Conservation (phyloP, 2,797 vertebrate species). For the Euthynnus affinis region DNA sequence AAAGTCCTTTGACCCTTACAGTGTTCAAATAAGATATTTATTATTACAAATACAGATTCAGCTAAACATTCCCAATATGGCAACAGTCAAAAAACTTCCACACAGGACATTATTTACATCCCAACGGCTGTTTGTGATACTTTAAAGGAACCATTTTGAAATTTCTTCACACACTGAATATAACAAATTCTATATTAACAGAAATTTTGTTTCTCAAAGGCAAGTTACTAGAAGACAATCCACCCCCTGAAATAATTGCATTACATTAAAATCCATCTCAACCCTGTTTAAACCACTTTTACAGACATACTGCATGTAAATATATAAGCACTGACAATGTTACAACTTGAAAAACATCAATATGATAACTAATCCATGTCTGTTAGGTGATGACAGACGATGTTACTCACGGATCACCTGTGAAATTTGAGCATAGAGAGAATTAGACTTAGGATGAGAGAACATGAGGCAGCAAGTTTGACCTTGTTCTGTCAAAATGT, state of each 20-base stretch:
- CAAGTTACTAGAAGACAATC: slow-evolving; percentile 18
- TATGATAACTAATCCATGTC: slow-evolving; percentile 27
- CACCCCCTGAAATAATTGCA: slow-evolving; percentile 32
- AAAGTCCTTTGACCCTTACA: neutral
- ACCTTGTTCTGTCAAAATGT: slow-evolving; percentile 41
- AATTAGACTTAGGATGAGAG: slow-evolving; percentile 8
- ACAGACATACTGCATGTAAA: slow-evolving; percentile 43
- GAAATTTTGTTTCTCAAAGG: slow-evolving; percentile 8
- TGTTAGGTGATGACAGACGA: slow-evolving; percentile 24
- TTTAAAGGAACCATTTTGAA: slow-evolving; percentile 11
- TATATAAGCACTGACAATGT: slow-evolving; percentile 33
- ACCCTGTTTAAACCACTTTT: slow-evolving; percentile 66
- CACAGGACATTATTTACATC: slow-evolving; percentile 68
- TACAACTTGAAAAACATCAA: slow-evolving; percentile 50
- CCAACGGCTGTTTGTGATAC: slow-evolving; percentile 31
- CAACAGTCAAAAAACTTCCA: slow-evolving; percentile 36
- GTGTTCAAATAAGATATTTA: slow-evolving; percentile 35
- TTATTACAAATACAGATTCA: slow-evolving; percentile 46
- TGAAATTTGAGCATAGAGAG: slow-evolving; percentile 53
- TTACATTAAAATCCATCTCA: slow-evolving; percentile 38
- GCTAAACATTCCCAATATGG: slow-evolving; percentile 12
- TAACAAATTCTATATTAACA: slow-evolving; percentile 19
- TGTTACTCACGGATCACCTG: slow-evolving; percentile 74
- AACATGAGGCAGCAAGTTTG: slow-evolving; percentile 1
- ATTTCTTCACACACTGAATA: slow-evolving; percentile 29